Conservation (phyloP, 2,113 vertebrate species). For the Sylvietta virens region DNA sequence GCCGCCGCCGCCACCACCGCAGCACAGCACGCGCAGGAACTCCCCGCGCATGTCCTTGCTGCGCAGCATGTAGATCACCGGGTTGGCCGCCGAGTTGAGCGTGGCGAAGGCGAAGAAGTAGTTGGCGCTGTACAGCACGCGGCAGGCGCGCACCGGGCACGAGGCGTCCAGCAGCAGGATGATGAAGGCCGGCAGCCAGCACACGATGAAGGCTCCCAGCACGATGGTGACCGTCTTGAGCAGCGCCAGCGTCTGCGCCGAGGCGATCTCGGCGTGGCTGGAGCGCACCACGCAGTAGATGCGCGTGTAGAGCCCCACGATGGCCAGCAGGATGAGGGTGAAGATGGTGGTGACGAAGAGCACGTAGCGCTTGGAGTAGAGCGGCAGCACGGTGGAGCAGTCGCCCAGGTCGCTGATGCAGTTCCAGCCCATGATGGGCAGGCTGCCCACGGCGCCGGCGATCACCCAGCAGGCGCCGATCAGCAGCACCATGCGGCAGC, state of each 20-base stretch:
- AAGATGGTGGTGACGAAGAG: conserved; percentile 89
- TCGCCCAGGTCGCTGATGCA: conserved; percentile 79
- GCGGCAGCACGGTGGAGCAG: conserved; percentile 89
- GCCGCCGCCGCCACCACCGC: accelerated
- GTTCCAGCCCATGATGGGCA: conserved; percentile 97
- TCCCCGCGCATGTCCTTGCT: conserved; percentile 94
- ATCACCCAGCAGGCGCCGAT: conserved; percentile 92
- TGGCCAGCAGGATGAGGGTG: conserved; percentile 84
- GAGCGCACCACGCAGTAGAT: conserved; percentile 93
- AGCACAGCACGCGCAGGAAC: conserved; percentile 83
- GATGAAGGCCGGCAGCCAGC: conserved; percentile 91
- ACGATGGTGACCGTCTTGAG: conserved; percentile 96
- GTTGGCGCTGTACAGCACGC: conserved; percentile 75
- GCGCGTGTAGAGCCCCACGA: conserved; percentile 85
- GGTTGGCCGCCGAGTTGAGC: conserved; percentile 92
- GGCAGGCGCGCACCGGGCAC: conserved; percentile 59
- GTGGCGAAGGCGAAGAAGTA: conserved; percentile 90
- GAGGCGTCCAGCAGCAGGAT: conserved; percentile 87
- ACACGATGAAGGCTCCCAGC: conserved; percentile 92
- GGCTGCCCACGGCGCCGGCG: conserved; percentile 82
- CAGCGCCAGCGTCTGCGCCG: conserved; percentile 78
- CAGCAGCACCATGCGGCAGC: conserved; percentile 90
- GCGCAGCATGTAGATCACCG: conserved; percentile 89
- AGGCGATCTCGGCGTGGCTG: conserved; percentile 87
- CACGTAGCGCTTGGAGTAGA: conserved; percentile 91